Evolutionary conservation across 1,140 invertebrate genomes (phyloP).

Genomic region (Pantala flavescens): DNA sequence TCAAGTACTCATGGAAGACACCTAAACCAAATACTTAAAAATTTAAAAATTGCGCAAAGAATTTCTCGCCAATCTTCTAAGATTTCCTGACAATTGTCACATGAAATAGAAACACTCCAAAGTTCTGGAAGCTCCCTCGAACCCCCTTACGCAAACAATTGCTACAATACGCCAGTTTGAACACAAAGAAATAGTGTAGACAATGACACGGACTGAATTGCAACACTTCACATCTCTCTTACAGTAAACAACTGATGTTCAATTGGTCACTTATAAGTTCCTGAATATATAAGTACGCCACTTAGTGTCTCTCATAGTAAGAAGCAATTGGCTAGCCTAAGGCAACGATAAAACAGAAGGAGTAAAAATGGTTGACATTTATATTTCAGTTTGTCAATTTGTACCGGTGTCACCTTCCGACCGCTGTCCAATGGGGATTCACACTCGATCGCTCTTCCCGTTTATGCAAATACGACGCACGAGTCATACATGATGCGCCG

Average conservation of each 20-base stretch:
- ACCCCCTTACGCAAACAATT: conserved; percentile 3
- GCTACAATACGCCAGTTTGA: background rate
- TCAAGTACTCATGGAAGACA: background rate
- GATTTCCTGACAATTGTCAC: background rate
- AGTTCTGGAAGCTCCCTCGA: conserved; percentile 7
- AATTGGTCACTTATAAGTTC: background rate
- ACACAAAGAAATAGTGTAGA: conserved; percentile 3
- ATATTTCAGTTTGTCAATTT: conserved; percentile 11
- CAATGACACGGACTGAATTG: conserved; percentile 4
- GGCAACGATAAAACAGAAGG: conserved; percentile 11
- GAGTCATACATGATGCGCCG: conserved; percentile 12
- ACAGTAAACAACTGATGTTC: background rate
- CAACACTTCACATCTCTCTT: conserved; percentile 1
- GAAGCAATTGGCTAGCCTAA: conserved; percentile 16
- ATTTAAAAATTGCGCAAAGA: background rate
- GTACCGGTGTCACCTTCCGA: conserved; percentile 14
- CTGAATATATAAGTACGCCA: conserved; percentile 9
- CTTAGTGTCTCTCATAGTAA: conserved; percentile 10
- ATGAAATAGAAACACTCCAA: background rate
- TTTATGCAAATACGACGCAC: conserved; percentile 15
- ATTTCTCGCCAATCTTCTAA: background rate
- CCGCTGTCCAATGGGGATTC: conserved; percentile 8
- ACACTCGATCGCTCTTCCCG: background rate
- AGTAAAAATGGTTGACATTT: conserved; percentile 13
- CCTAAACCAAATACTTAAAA: background rate